Base-by-base conservation (phyloP, 2,888 invertebrate genomes). In the Dryadula phaetusa region DNA sequence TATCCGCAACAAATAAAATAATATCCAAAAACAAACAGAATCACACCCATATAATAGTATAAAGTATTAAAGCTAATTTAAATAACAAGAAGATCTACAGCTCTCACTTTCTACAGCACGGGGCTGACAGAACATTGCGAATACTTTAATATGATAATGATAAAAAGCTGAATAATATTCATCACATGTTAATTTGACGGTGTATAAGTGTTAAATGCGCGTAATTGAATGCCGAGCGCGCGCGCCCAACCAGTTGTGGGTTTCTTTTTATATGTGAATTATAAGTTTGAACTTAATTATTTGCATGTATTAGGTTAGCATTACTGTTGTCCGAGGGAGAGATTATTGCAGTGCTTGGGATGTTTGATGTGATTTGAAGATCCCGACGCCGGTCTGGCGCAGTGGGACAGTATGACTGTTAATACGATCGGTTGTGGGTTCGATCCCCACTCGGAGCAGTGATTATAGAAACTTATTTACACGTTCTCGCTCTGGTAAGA, bases 101-200 rank as follows among this genome's bases (percentile, higher is more conserved):
- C 40, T 56, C 56, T 56, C 56, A 25, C 56, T 56, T 25, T 56
- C 56, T 40, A 25, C 5, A 40, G 56, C 56, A 10, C 25, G 40
- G 56, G 22, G 16, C 37, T 22, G 40, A 40, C 54, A 44, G 60
- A 60, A 60, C 28, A 60, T 14, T 60, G 44, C 60, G 44, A 60
- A 60, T 60, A 60, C 20, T 84, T 84, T 80, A 83, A 66, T 69
- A 66, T 58, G 64, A 65, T 64, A 86, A 87, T 86, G 84, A 83
- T 82, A 87, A 88, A 88, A 89, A 88, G 83, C 87, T 83, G 85
- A 89, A 88, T 86, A 87, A 86, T 90, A 89, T 90, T 90, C 88
- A 90, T 90, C 89, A 88, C 85, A 90, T 88, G 87, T 88, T 88
- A 89, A 90, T 90, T 86, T 81, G 79, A 82, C 77, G 82, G 49